Evolutionary conservation across 1,140 invertebrate species (phyloP), one percentile per base, ranked within the genome.

Genomic region (Maconellicoccus hirsutus): DNA sequence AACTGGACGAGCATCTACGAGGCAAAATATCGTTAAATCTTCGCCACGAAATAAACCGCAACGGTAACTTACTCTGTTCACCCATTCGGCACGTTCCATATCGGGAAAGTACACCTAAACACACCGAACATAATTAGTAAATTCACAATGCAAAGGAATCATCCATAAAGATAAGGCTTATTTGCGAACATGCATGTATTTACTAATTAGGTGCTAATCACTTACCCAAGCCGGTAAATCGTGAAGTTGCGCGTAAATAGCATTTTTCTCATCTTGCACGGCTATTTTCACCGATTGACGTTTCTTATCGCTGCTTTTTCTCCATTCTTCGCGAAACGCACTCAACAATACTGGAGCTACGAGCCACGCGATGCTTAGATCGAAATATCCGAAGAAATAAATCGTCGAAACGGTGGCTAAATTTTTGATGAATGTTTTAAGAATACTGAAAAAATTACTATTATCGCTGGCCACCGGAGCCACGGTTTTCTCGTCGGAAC

Each of bases 141-240:
- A n/a, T n/a, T n/a, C n/a, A 16, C 42, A 52, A 52, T 14, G 42
- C 16, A 14, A 38, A n/a, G n/a, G n/a, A 38, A 38, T 52, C 2
- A 52, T 52, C n/a, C 42, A 52, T 19, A 16, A 8, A 3, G n/a
- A 52, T 52, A 52, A 8, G 6, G 42, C n/a, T 52, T 52, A 19
- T 16, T 16, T 14, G 2, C 10, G n/a, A 52, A 52, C 42, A 52
- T 38, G 33, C 33, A 38, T 38, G 14, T 6, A 38, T 38, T 38
- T 14, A 7, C 33, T 38, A 33, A 33, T 33, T 33, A 70, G 22
- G 27, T n/a, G 26, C 16, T 7, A 23, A 10, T 22, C 7, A 77
- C 82, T 83, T 79, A 93, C 93, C 94, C 94, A 97, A 19, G 92
- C 90, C 6, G 94, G 93, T 74, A 97, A 81, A 82, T 96, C 93